Percentiles rank a stretch among this genome's conserved stretches.
phyloP scores from a whole-genome alignment of 1,140 invertebrate genomes.

The Pseudomyrmex cubaensis region DNA sequence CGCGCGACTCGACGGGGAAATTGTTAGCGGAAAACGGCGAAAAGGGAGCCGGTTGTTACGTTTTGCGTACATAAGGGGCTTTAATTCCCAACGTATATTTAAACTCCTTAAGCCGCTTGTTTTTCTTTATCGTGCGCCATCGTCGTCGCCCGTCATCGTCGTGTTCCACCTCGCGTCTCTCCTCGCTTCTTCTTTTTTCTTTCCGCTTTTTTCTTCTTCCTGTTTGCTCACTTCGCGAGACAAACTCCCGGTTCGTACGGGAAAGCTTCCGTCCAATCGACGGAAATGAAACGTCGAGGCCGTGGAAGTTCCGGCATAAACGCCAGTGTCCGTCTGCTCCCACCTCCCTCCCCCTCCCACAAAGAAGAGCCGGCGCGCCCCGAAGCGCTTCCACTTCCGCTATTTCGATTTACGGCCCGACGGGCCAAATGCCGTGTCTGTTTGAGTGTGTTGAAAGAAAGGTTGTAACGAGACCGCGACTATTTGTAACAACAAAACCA shows the following conservation, averaged over 20 bases:
- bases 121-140: conserved; percentile 48
- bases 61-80: conserved; percentile 63
- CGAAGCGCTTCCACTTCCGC: conserved; percentile 49
- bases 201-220: conserved; percentile 38
- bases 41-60: conserved; percentile 19
- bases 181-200: conserved; percentile 24
- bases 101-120: conserved; percentile 74
- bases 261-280: conserved; percentile 72
- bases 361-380: conserved; percentile 55
- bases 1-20: conserved; percentile 15
- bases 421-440: conserved; percentile 18
- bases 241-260: conserved; percentile 67
- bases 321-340: conserved; percentile 55
- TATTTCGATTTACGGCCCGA: conserved; percentile 49
- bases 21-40: conserved; percentile 22
- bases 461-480: neutral
- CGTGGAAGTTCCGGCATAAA: conserved; percentile 70
- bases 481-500: neutral
- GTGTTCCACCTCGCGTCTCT: neutral
- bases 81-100: conserved; percentile 77
- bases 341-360: neutral
- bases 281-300: conserved; percentile 75
- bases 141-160: conserved; percentile 9
- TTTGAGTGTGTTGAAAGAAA: conserved; percentile 38
- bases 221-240: conserved; percentile 67